Conservation (phyloP, 2,113 vertebrate genomes). For the Collichthys lucidus region DNA sequence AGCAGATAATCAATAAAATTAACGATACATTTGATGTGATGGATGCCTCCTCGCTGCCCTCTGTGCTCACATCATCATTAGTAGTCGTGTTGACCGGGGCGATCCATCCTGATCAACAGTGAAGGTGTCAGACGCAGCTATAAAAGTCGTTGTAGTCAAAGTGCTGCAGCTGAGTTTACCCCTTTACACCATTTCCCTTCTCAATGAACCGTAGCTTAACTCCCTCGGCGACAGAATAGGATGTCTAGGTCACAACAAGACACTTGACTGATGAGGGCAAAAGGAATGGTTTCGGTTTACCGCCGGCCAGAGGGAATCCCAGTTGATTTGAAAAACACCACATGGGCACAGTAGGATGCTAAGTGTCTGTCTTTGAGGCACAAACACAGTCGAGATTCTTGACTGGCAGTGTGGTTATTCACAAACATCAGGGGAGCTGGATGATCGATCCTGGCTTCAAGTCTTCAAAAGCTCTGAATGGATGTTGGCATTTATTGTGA, state of each 20-base stretch:
- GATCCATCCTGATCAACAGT: constrained; percentile 67
- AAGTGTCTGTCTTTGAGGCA: constrained; percentile 58
- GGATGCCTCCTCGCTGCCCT: constrained; percentile 67
- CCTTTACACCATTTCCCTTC: constrained; percentile 66
- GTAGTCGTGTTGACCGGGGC: constrained; percentile 29
- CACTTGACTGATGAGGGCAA: constrained; percentile 72
- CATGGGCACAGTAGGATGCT: constrained; percentile 75
- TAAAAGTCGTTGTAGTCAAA: constrained; percentile 49
- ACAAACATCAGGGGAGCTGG: constrained; percentile 49
- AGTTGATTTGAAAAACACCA: constrained; percentile 68
- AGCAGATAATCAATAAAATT: constrained; percentile 74
- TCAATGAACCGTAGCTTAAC: constrained; percentile 54
- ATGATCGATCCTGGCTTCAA: constrained; percentile 28
- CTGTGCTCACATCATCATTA: constrained; percentile 64
- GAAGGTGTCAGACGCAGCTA: constrained; percentile 63
- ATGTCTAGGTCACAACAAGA: constrained; percentile 70
- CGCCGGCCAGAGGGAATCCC: constrained; percentile 57
- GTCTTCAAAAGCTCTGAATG: constrained; percentile 17
- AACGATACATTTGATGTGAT: constrained; percentile 62
- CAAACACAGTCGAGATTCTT: constrained; percentile 51
- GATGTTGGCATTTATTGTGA: constrained; percentile 42
- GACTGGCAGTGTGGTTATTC: constrained; percentile 66
- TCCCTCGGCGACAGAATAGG: constrained; percentile 59
- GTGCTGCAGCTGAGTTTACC: constrained; percentile 46
- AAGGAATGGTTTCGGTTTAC: constrained; percentile 74